phyloP scores from a whole-genome alignment of 2,888 invertebrate species.

The Nomada goodeniana region DNA sequence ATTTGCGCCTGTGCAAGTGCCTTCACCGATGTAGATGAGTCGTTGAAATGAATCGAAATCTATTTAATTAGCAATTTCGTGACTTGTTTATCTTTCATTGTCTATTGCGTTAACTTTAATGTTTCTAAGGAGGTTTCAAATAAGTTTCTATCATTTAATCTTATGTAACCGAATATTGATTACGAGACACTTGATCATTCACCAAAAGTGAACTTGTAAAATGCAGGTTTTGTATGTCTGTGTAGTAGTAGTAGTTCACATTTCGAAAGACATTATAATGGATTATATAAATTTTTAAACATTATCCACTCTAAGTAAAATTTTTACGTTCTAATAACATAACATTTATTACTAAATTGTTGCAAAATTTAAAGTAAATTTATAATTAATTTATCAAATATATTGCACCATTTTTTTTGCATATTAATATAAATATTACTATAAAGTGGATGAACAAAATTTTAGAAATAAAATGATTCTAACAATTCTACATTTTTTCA shows the following conservation, averaged over 20 bases:
- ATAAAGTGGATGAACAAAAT: not conserved
- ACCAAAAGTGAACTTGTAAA: conserved; percentile 34
- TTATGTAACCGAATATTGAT: not conserved
- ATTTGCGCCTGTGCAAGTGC: conserved; percentile 53
- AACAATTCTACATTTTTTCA: not conserved
- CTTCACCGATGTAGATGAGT: conserved; percentile 44
- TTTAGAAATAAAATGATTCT: not conserved
- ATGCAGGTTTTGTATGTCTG: conserved; percentile 56
- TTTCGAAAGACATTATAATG: conserved; percentile 27
- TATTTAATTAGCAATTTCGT: conserved; percentile 7
- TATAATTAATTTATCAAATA: conserved; percentile 3
- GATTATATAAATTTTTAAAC: not conserved
- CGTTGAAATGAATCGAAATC: conserved; percentile 21
- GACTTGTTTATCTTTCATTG: not conserved
- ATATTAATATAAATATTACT: not conserved
- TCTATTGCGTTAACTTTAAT: not conserved
- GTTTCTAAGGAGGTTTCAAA: not conserved
- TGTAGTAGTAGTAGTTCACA: conserved; percentile 41
- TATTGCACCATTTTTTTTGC: not conserved
- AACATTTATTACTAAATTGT: conserved; percentile 2
- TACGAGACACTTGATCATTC: conserved; percentile 3
- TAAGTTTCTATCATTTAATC: too few species aligned
- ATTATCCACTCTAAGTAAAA: not conserved
- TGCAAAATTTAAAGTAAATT: not conserved
- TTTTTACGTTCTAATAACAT: conserved; percentile 1